Base-by-base conservation (phyloP, 2,888 invertebrate genomes). In the Uloborus plumipes region DNA sequence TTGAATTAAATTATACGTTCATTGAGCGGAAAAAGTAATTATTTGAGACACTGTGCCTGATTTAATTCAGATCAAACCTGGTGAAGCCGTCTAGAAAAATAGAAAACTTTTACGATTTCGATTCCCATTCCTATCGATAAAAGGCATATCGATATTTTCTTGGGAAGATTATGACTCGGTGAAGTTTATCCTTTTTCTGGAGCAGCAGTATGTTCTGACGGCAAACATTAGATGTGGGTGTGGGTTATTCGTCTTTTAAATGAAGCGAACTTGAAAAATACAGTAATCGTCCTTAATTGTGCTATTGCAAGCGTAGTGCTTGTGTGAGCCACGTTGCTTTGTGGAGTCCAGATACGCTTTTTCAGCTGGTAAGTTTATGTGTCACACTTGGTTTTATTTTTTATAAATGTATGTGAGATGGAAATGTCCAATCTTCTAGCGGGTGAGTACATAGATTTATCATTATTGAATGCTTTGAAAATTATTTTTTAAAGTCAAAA, bases 151-250 rank as follows among this genome's bases (percentile, higher is more conserved):
- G 64, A 64, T 64, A 64, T 64, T 1, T 31, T 15, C 62, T 15
- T 31, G 2, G 31, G 3, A 62, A 62, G 62, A 39, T 59, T n/a
- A 39, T 49, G 39, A 15, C 26, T 64, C 9, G 47, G 16, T 66
- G 49, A 22, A 59, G 59, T 20, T 55, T 61, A 18, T 50, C 22
- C 55, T 71, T 61, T 71, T 59, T 59, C 61, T 59, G 14, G 59
- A 61, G 59, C 61, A 71, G 47, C 61, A 61, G 47, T 50, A 50
- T 71, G 55, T 70, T 6, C n/a, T 59, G 50, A 61, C 26, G 20
- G 55, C 71, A 61, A 61, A 71, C 61, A 50, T 49, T 49, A 22
- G 61, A 71, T 71, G 59, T 71, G 59, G 71, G 71, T 71, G 71
- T 71, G 71, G 59, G 71, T 61, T 61, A 59, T 59, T 71, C 61